Base-by-base conservation (phyloP, 2,113 vertebrate genomes). In the Limanda limanda region DNA sequence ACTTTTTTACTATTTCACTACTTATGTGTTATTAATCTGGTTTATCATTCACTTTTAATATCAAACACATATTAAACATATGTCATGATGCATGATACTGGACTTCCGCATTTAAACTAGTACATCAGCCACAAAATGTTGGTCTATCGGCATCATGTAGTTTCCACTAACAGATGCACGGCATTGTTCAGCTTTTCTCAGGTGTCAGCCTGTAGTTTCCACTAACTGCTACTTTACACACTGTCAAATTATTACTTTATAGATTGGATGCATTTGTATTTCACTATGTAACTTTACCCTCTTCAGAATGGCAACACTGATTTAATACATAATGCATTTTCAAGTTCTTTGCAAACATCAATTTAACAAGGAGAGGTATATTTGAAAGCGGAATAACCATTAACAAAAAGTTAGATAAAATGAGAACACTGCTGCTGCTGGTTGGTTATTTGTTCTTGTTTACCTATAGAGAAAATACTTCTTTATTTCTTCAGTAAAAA, bases 101-200 rank as follows among this genome's bases (percentile, higher is more conserved):
- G 25, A 3, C 25, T 48, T 48, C 45, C 4, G 9, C 14, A 24
- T 48, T 9, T 47, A 20, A 63, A 57, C 15, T 68, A 61, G 25
- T 71, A 75, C 14, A 57, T 63, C 47, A 71, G 62, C 71, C 64
- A 25, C 78, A 78, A 62, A 51, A 55, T 56, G 3, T 68, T 31
- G 6, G 31, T 1, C 31, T 31, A 31, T 31, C 6, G 6, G 7
- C 31, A 31, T 31, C 27, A 31, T 31, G 27, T 31, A 31, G 31
- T 31, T 31, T 31, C 31, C 66, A 61, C 11, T 48, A 25, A 27
- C 11, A 61, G 57, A 31, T 25, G 2, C n/a, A 17, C 7, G 60
- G 11, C 0, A 0, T 20, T 57, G 48, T 31, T 47, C 15, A 40
- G 23, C 1, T 0, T 31, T 45, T 21, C 8, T 8, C 1, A 67